These are phyloP conservation scores for Galeopterus variegatus DNA, from an alignment of 2,113 vertebrate species.

Conservation along the genomic window DNA sequence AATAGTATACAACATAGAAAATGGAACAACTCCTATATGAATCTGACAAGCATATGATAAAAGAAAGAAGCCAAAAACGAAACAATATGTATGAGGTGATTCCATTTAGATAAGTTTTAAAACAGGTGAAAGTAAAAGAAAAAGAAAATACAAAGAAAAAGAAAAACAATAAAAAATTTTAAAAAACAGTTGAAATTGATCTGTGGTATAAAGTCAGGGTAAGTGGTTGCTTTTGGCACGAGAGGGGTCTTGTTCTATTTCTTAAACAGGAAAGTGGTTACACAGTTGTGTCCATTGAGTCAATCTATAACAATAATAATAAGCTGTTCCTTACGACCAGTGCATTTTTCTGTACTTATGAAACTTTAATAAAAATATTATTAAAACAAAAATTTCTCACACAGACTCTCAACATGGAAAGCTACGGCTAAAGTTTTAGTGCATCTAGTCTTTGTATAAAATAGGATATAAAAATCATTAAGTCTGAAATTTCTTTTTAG, in stretches of 20 bases:
- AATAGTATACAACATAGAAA: neutral
- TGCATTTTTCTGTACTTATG: neutral
- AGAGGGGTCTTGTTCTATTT: neutral
- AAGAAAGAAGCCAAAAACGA: neutral
- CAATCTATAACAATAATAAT: neutral
- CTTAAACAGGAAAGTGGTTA: neutral
- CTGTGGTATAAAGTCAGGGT: neutral
- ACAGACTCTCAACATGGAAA: neutral
- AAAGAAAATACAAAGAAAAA: no score
- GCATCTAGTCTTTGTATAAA: neutral
- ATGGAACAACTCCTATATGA: neutral
- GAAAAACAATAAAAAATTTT: neutral
- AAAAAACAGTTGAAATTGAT: neutral
- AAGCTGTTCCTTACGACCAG: neutral
- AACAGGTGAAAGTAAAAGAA: neutral
- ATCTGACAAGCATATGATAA: neutral
- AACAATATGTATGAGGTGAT: neutral
- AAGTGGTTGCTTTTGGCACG: neutral
- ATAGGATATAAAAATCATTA: neutral
- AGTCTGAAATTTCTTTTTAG: neutral
- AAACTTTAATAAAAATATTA: slow-evolving; percentile 47
- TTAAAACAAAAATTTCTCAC: neutral
- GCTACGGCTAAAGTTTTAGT: neutral
- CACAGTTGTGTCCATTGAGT: neutral
- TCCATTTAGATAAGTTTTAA: neutral